Conservation (phyloP, 2,113 vertebrate species). For the Marmota monax region DNA sequence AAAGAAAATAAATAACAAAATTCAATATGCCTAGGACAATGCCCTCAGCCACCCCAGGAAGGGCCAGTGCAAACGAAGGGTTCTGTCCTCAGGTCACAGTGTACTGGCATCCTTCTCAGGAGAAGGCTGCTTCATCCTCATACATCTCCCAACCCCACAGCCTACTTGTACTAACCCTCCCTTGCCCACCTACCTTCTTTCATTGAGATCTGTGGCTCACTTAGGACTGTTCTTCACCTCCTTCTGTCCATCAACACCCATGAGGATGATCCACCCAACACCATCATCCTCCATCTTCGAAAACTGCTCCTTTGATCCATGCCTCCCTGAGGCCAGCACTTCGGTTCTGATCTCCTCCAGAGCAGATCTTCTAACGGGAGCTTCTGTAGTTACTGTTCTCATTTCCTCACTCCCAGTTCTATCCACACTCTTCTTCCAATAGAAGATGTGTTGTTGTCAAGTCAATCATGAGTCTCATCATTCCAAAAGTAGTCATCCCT, state of each 20-base stretch:
- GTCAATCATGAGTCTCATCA: background rate
- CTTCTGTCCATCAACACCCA: background rate
- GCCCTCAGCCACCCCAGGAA: background rate
- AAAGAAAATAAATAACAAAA: slow-evolving; percentile 23
- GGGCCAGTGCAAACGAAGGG: background rate
- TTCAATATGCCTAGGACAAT: background rate
- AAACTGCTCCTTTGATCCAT: background rate
- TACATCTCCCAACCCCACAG: background rate
- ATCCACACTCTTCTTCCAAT: background rate
- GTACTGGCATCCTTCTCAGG: background rate
- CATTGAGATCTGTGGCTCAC: background rate
- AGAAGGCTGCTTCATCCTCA: background rate
- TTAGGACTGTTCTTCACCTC: background rate
- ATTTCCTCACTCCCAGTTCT: background rate
- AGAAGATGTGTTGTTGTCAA: background rate
- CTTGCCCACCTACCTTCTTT: background rate
- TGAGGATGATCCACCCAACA: background rate
- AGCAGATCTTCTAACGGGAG: background rate
- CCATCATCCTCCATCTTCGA: background rate
- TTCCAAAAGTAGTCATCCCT: background rate
- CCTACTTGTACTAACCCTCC: background rate
- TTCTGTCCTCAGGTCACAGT: background rate
- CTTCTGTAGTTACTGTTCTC: background rate
- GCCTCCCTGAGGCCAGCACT: background rate
- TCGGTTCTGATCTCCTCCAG: background rate